These are phyloP conservation scores for Rhaphigaster nebulosa DNA, from an alignment of 2,888 invertebrate genomes.

Conservation along the genomic window DNA sequence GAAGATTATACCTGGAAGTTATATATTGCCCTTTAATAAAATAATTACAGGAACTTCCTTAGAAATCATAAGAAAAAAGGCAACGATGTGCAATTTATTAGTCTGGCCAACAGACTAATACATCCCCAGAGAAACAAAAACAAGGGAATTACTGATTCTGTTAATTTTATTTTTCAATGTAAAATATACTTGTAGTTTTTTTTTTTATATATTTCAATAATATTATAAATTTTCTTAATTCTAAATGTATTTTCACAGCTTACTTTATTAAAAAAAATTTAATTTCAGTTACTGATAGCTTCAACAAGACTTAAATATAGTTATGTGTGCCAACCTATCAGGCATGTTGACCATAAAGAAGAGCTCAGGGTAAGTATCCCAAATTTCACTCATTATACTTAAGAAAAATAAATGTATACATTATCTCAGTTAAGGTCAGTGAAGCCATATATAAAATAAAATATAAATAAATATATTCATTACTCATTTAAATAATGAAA, in stretches of 20 bases:
- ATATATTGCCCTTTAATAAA: too few relatives aligned
- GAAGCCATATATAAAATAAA: background rate
- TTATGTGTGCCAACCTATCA: slow-evolving; percentile 88
- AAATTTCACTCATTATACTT: background rate
- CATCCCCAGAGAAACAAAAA: too few relatives aligned
- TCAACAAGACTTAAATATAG: slow-evolving; percentile 84
- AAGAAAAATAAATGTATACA: background rate
- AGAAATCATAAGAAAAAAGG: too few relatives aligned
- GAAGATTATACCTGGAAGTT: too few relatives aligned
- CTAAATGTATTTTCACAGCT: background rate
- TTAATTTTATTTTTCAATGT: background rate
- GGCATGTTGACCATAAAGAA: slow-evolving; percentile 81
- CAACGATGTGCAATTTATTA: too few relatives aligned
- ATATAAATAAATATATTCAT: background rate
- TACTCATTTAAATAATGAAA: too few relatives aligned
- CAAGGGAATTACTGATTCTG: too few relatives aligned
- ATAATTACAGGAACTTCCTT: too few relatives aligned
- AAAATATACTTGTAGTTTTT: background rate
- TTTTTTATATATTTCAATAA: too few relatives aligned
- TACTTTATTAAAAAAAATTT: background rate
- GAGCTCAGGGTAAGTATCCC: slow-evolving; percentile 81
- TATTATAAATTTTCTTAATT: background rate
- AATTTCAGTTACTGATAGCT: slow-evolving; percentile 75
- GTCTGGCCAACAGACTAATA: too few relatives aligned
- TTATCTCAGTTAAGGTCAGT: background rate